phyloP scores from a whole-genome alignment of 2,797 vertebrate species.

The Valencia hispanica region DNA sequence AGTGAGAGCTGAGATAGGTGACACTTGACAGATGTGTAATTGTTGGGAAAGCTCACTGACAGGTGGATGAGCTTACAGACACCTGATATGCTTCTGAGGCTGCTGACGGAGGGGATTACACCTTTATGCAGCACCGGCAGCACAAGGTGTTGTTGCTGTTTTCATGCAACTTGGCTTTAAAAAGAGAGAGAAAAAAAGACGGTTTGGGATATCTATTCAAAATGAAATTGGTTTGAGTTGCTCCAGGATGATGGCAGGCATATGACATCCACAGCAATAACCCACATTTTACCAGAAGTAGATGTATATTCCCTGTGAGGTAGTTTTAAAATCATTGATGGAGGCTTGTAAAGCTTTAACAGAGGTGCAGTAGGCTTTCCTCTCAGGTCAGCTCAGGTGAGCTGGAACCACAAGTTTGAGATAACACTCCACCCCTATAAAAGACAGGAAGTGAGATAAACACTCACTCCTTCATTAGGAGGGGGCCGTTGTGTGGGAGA shows the following conservation, averaged over 20 bases:
- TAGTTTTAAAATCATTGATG: conserved; percentile 19
- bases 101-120: conserved; percentile 72
- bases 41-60: conserved; percentile 80
- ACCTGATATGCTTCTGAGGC: conserved; percentile 77
- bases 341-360: conserved; percentile 39
- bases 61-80: conserved; percentile 82
- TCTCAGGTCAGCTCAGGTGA: conserved; percentile 73
- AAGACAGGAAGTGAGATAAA: conserved; percentile 75
- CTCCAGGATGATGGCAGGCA: conserved; percentile 20
- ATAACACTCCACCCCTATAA: conserved; percentile 68
- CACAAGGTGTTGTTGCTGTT: conserved; percentile 51
- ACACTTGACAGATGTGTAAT: conserved; percentile 87
- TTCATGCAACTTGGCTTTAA: conserved; percentile 10
- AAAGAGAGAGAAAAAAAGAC: conserved; percentile 1
- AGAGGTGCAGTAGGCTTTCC: conserved; percentile 55
- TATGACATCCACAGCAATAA: neutral
- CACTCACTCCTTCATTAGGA: conserved; percentile 67
- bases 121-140: conserved; percentile 65
- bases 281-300: conserved; percentile 22
- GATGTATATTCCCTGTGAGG: conserved; percentile 39
- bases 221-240: conserved; percentile 58
- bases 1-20: conserved; percentile 78
- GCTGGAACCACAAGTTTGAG: conserved; percentile 47
- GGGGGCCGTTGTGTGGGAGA: conserved; percentile 65
- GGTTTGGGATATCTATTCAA: conserved; percentile 39